phyloP scores from a whole-genome alignment of 2,888 invertebrate genomes.

The Drosophila paranaensis region DNA sequence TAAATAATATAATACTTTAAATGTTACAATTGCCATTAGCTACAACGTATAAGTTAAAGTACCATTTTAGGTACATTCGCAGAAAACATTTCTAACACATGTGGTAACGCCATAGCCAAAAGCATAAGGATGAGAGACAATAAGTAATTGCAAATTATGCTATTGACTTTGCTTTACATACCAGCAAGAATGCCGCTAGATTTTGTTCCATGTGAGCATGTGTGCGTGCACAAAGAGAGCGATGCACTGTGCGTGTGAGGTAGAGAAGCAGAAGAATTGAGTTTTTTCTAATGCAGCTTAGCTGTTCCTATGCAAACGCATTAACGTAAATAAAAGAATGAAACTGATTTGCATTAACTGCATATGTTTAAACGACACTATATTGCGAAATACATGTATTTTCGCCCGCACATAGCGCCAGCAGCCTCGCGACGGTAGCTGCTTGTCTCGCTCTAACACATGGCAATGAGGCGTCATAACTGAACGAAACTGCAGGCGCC shows the following conservation, averaged over 20 bases:
- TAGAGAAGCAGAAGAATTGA: background rate
- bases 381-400: background rate
- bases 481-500: background rate
- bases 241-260: background rate
- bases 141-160: conserved; percentile 3
- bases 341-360: background rate
- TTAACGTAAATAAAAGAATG: too few relatives aligned
- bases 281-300: background rate
- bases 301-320: background rate
- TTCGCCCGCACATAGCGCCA: background rate
- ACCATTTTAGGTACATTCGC: background rate
- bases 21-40: background rate
- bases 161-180: conserved; percentile 1
- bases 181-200: background rate
- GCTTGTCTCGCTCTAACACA: conserved; percentile 10
- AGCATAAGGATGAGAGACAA: background rate
- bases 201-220: background rate
- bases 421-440: background rate
- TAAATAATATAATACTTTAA: background rate
- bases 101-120: background rate
- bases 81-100: background rate
- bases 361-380: background rate
- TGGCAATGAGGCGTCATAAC: background rate
- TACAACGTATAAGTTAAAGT: background rate
- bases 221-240: background rate